Base-by-base conservation (phyloP, 2,797 vertebrate genomes). In the Cryptoprocta ferox region DNA sequence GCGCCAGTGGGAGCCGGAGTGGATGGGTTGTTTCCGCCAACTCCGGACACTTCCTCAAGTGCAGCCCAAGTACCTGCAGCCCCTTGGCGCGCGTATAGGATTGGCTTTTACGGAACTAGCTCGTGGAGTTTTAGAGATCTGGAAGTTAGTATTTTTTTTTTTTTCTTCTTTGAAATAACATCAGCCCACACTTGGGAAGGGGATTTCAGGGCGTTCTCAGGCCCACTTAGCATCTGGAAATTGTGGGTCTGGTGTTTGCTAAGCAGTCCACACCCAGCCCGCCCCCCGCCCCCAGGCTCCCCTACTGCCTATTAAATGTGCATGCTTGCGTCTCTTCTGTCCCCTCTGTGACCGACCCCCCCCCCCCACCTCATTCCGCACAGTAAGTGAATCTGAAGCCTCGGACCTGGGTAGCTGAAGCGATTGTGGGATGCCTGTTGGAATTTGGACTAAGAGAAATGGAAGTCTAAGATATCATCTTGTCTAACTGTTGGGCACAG, bases 171-270 rank as follows among this genome's bases (percentile, higher is more conserved):
- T 75, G 88, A 95, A 96, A 82, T 86, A 85, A 24, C 81, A 61
- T 79, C 73, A 92, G 50, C 45, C 28, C 9, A 94, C 24, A 76
- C 12, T 66, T 78, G 50, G 63, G 32, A 95, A 92, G 48, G 53
- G n/a, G 28, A 53, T 86, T 96, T 86, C 24, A 26, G 80, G 91
- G 61, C 12, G 21, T 79, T 83, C 93, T 86, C 37, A 30, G 87
- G 82, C 30, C 66, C 81, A 13, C 81, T 45, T 92, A 61, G 96
- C 76, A 16, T 32, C 73, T n/a, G 92, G 61, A 92, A 61, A 89
- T 80, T 70, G 89, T 94, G 71, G 88, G n/a, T 79, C 66, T 82
- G 45, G 84, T n/a, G 91, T 79, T 89, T 66, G 16, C 82, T 35
- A 50, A 91, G 92, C 85, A 48, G 70, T 26, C 66, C 76, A 24